A percentile compares a stretch with the other conserved stretches of the same genome.
These are phyloP conservation scores for Tribolium freemani DNA, from an alignment of 2,888 invertebrate species.

Conservation along the genomic window DNA sequence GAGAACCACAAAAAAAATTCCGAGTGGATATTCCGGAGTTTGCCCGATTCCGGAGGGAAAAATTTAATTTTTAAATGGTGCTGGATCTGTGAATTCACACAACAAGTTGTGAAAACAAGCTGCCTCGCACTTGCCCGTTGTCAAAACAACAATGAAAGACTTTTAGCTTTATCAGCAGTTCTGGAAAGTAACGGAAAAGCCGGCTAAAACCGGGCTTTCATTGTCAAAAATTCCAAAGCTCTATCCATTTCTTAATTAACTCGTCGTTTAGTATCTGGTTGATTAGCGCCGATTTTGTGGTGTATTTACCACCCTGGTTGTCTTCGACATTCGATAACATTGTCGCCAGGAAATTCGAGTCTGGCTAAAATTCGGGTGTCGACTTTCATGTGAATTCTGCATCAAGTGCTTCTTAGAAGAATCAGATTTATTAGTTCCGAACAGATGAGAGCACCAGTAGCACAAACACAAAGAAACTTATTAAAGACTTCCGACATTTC, in stretches of 20 bases:
- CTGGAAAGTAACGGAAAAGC: neutral
- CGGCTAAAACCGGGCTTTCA: neutral
- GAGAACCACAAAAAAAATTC: neutral
- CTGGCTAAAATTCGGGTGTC: constrained; percentile 38
- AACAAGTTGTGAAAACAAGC: neutral
- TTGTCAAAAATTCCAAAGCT: neutral
- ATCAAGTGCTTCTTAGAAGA: constrained; percentile 37
- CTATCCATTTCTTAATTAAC: neutral
- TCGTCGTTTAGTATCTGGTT: neutral
- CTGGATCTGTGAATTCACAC: neutral
- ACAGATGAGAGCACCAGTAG: constrained; percentile 9
- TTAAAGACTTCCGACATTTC: constrained; percentile 40
- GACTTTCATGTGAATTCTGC: constrained; percentile 40
- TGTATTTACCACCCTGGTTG: constrained; percentile 24
- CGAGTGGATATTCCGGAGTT: neutral
- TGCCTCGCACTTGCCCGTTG: neutral
- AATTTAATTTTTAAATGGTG: no score
- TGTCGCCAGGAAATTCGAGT: constrained; percentile 44
- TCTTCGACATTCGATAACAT: constrained; percentile 34
- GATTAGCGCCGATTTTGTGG: neutral
- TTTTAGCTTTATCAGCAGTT: neutral
- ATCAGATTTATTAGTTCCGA: constrained; percentile 33
- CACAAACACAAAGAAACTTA: constrained; percentile 19
- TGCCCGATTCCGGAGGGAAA: no score
- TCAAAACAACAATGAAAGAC: neutral